Conservation (phyloP, 1,140 invertebrate genomes). For the Triops longicaudatus region DNA sequence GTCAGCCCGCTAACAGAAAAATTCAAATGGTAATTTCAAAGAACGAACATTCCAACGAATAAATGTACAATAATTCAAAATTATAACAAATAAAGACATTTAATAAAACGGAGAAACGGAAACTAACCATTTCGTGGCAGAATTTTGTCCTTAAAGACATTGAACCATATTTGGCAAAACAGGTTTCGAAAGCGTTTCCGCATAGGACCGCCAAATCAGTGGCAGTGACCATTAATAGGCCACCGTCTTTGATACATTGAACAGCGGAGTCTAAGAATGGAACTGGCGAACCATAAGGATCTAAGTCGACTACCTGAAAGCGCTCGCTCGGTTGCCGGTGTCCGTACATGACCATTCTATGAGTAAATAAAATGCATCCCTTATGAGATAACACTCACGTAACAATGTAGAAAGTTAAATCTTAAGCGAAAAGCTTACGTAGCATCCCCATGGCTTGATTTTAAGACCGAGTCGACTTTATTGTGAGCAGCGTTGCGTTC, state of each 20-base stretch:
- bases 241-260: slow-evolving; percentile 62
- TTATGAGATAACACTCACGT: slow-evolving; percentile 25
- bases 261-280: slow-evolving; percentile 89
- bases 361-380: slow-evolving; percentile 35
- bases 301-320: slow-evolving; percentile 88
- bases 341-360: slow-evolving; percentile 73
- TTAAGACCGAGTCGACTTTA: slow-evolving; percentile 61
- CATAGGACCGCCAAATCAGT: slow-evolving; percentile 95
- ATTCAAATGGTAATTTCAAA: no score
- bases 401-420: slow-evolving; percentile 23
- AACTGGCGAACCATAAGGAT: slow-evolving; percentile 94
- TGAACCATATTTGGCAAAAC: slow-evolving; percentile 88
- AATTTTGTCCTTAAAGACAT: slow-evolving; percentile 73
- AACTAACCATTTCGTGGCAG: slow-evolving; percentile 87
- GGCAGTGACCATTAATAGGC: slow-evolving; percentile 85
- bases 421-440: slow-evolving; percentile 49
- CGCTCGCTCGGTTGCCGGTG: slow-evolving; percentile 53
- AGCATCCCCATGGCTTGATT: slow-evolving; percentile 67
- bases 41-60: no score
- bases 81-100: neutral
- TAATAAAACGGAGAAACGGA: neutral
- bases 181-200: slow-evolving; percentile 90
- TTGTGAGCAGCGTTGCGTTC: slow-evolving; percentile 73
- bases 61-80: no score
- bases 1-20: no score